Base-by-base conservation (phyloP, 1,140 invertebrate genomes). In the Oppia nitens region DNA sequence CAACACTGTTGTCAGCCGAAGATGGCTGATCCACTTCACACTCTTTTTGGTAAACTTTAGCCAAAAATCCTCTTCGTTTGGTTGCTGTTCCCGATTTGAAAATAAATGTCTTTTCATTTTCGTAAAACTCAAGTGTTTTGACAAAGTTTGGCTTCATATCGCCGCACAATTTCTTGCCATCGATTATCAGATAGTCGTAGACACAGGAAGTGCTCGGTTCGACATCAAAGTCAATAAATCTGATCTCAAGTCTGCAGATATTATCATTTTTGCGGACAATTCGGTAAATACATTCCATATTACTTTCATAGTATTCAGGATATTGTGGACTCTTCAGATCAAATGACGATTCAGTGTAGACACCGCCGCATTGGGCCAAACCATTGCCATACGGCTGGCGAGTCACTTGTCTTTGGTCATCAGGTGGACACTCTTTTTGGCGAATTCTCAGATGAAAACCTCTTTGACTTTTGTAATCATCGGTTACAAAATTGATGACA, bases 181-280 rank as follows among this genome's bases (percentile, higher is more conserved):
- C 60, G 32, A 65, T 54, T 17, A 62, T 21, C 14, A 65, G 32
- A 58, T 59, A 65, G 56, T 64, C 62, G 21, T 45, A 26, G 4
- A 6, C 3, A 53, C 66, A 66, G 20, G 20, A 57, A 21, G 47
- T 47, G 1, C 55, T 59, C 12, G 60, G 32, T 57, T 67, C 64
- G 50, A 68, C 25, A 6, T 61, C 53, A 47, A 68, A 68, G 23
- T 66, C 66, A 1, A 58, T 26, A 23, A 68, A 60, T 6, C 60
- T 56, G 17, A 68, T 20, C 20, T 63, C 62, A n/a, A 68, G 11
- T 11, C 57, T 25, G 29, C 66, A 68, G 21, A 63, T 52, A 4
- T 52, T 32, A 11, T 40, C 23, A 29, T 57, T 56, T 6, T 55
- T 29, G 40, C 55, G 58, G 26, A 53, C 40, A 1, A 68, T 56